Evolutionary conservation across 2,797 vertebrate species (phyloP).

Genomic region (Chloroceryle inda): DNA sequence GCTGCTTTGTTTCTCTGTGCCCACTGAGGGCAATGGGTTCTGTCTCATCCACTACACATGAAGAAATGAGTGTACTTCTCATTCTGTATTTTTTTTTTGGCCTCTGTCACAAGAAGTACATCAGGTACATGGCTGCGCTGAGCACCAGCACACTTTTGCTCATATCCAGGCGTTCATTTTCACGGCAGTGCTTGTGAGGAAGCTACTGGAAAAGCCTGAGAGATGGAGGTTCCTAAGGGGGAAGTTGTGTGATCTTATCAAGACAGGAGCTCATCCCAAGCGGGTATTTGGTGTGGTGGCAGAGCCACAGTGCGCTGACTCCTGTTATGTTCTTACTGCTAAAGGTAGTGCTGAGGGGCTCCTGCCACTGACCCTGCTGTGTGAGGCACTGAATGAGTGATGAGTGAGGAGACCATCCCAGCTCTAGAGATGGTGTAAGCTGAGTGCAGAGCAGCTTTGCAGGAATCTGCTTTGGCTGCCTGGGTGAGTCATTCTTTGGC

Average conservation of each 20-base stretch:
- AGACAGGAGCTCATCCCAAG: background rate
- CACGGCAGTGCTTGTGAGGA: background rate
- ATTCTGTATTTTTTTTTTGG: background rate
- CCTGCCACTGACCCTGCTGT: background rate
- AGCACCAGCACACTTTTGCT: background rate
- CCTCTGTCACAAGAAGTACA: background rate
- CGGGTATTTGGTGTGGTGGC: accelerated
- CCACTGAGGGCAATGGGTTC: background rate
- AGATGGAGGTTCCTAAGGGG: background rate
- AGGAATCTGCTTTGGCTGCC: slow-evolving; percentile 40
- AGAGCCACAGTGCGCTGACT: background rate
- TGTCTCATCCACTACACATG: background rate
- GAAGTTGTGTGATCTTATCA: background rate
- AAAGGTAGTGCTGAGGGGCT: background rate
- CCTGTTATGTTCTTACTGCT: background rate
- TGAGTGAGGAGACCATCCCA: background rate
- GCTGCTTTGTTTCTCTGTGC: background rate
- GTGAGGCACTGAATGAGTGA: background rate
- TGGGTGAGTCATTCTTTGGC: slow-evolving; percentile 60
- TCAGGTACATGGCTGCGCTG: background rate
- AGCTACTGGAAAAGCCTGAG: background rate
- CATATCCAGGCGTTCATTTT: accelerated
- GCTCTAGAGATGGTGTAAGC: background rate
- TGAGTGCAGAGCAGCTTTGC: slow-evolving; percentile 22
- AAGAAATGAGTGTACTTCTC: background rate